A percentile compares a stretch with the other conserved stretches of the same genome.
Evolutionary conservation across 2,888 invertebrate genomes (phyloP).

Genomic region (Andrena fulva): DNA sequence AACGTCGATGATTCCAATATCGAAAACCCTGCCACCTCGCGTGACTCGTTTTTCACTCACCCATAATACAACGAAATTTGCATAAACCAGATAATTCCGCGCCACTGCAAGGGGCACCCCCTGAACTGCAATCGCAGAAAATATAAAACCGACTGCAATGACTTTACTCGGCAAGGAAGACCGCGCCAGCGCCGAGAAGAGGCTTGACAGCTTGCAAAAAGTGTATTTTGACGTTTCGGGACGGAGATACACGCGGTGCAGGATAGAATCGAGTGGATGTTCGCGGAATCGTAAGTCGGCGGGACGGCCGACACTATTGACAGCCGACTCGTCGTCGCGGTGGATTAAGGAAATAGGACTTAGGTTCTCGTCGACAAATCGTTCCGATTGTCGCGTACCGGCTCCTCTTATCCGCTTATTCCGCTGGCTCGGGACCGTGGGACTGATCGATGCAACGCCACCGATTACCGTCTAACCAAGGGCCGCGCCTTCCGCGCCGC

Average conservation of each 20-base stretch:
- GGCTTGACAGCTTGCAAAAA: not conserved
- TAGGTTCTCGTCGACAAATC: conserved; percentile 62
- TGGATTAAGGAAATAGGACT: conserved; percentile 68
- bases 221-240: conserved; percentile 3
- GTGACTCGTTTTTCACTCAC: too few relatives aligned
- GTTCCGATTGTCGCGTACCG: conserved; percentile 53
- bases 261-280: conserved; percentile 3
- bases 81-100: too few relatives aligned
- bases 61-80: too few relatives aligned
- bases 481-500: conserved; percentile 15
- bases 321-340: conserved; percentile 49
- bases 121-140: too few relatives aligned
- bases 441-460: conserved; percentile 52
- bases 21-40: not conserved
- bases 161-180: too few relatives aligned
- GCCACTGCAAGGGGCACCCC: too few relatives aligned
- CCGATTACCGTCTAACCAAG: conserved; percentile 61
- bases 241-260: conserved; percentile 8
- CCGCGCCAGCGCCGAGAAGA: too few relatives aligned
- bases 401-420: conserved; percentile 61
- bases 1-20: not conserved
- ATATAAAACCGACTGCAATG: too few relatives aligned
- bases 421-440: conserved; percentile 42
- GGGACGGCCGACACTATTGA: conserved; percentile 19
- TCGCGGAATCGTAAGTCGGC: conserved; percentile 36